Conservation (phyloP, 1,140 invertebrate genomes). For the Dendroctonus ponderosae region DNA sequence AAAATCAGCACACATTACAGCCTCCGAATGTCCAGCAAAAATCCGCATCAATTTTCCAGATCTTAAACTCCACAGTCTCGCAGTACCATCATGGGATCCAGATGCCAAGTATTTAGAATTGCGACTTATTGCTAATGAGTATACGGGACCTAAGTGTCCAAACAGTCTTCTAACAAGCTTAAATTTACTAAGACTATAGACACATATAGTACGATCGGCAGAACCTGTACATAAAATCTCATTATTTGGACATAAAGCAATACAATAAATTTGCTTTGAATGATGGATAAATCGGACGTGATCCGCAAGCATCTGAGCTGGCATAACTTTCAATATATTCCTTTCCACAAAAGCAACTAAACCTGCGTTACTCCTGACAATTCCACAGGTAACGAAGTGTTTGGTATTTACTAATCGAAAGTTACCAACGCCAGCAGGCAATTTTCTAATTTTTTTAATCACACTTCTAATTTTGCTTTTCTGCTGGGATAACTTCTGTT, state of each 20-base stretch:
- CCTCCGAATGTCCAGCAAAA: slow-evolving; percentile 78
- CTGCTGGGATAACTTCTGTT: background rate
- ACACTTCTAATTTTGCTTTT: slow-evolving; percentile 34
- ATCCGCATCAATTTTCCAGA: slow-evolving; percentile 74
- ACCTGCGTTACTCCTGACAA: slow-evolving; percentile 40
- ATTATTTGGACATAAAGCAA: slow-evolving; percentile 36
- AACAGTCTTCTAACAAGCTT: slow-evolving; percentile 51
- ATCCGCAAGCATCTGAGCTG: slow-evolving; percentile 36
- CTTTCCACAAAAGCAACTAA: slow-evolving; percentile 43
- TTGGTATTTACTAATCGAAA: slow-evolving; percentile 42
- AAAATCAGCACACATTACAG: slow-evolving; percentile 77
- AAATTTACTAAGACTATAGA: slow-evolving; percentile 37
- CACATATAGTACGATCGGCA: slow-evolving; percentile 42
- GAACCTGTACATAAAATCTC: slow-evolving; percentile 42
- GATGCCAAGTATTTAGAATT: slow-evolving; percentile 74
- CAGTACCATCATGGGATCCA: slow-evolving; percentile 81
- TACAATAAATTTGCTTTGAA: slow-evolving; percentile 42
- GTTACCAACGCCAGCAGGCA: slow-evolving; percentile 38
- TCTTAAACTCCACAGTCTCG: slow-evolving; percentile 82
- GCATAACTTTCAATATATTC: slow-evolving; percentile 38
- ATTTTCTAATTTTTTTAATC: slow-evolving; percentile 35
- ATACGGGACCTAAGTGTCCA: slow-evolving; percentile 84
- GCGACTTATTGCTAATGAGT: slow-evolving; percentile 76
- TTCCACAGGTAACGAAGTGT: slow-evolving; percentile 42
- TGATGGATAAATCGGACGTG: slow-evolving; percentile 43